These are phyloP conservation scores for Trachelus stipa DNA, from an alignment of 2,888 invertebrate genomes.

Conservation along the genomic window DNA sequence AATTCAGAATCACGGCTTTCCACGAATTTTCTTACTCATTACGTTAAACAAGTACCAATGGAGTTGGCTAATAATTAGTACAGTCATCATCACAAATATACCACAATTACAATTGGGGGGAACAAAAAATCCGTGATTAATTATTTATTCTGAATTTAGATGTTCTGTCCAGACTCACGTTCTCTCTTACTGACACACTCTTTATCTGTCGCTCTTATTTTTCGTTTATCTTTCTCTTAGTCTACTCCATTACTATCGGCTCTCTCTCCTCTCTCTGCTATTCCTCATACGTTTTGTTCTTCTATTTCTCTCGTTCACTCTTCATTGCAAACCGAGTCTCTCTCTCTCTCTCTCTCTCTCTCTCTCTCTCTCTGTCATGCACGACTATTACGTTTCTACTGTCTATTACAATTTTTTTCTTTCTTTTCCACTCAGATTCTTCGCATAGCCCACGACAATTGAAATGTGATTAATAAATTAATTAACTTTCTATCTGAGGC, in stretches of 20 bases:
- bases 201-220: not conserved
- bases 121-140: not conserved
- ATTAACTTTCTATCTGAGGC: not conserved
- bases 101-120: not conserved
- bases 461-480: not conserved
- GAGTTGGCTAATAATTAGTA: not conserved
- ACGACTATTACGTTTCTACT: too few species aligned
- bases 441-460: not conserved
- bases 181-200: conserved; percentile 6
- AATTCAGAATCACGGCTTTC: not conserved
- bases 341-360: too few species aligned
- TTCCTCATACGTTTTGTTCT: too few species aligned
- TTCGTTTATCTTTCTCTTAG: not conserved
- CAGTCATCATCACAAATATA: conserved; percentile 4
- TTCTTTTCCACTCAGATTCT: too few species aligned
- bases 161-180: not conserved
- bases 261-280: too few species aligned
- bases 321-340: not conserved
- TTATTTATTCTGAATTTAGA: conserved; percentile 1
- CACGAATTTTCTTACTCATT: not conserved
- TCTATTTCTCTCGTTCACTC: not conserved
- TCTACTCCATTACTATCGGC: not conserved
- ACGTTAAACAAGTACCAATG: not conserved
- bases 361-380: too few species aligned
- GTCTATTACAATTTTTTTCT: too few species aligned